Percentiles rank a stretch among this genome's conserved stretches.
phyloP scores from a whole-genome alignment of 2,113 vertebrate genomes.

The Nyctereutes procyonoides region DNA sequence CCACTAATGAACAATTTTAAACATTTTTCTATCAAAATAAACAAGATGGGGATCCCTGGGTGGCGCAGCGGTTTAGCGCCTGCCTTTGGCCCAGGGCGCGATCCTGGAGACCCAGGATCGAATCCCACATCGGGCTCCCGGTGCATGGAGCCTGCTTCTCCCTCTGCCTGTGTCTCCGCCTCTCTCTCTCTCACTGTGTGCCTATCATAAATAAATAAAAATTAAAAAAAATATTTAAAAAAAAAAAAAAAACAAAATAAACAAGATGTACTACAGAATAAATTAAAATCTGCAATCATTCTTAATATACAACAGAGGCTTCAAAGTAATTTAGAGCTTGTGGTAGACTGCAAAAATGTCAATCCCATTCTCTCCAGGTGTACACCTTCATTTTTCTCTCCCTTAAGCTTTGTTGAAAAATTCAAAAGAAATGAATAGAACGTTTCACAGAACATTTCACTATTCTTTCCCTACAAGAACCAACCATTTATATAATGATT shows the following conservation, averaged over 20 bases:
- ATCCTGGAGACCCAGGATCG: too few species aligned
- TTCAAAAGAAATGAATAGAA: neutral
- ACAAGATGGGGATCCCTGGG: too few species aligned
- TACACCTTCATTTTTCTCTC: neutral
- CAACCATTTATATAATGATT: neutral
- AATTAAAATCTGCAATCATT: conserved; percentile 25
- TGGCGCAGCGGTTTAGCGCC: too few species aligned
- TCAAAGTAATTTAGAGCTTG: neutral
- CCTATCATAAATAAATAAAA: too few species aligned
- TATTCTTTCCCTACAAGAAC: neutral
- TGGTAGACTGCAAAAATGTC: neutral
- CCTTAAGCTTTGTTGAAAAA: neutral
- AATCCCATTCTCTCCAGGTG: neutral
- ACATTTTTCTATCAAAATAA: conserved; percentile 25
- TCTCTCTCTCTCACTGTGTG: too few species aligned
- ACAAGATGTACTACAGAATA: neutral
- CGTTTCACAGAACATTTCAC: neutral
- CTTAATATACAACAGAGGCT: neutral
- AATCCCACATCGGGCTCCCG: too few species aligned
- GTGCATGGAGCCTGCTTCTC: too few species aligned
- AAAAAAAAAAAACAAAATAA: too few species aligned
- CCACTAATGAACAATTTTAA: neutral
- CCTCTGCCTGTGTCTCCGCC: too few species aligned
- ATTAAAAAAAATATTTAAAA: too few species aligned
- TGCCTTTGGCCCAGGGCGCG: too few species aligned